These are phyloP conservation scores for Stegostoma tigrinum DNA, from an alignment of 2,113 vertebrate genomes.

Conservation along the genomic window DNA sequence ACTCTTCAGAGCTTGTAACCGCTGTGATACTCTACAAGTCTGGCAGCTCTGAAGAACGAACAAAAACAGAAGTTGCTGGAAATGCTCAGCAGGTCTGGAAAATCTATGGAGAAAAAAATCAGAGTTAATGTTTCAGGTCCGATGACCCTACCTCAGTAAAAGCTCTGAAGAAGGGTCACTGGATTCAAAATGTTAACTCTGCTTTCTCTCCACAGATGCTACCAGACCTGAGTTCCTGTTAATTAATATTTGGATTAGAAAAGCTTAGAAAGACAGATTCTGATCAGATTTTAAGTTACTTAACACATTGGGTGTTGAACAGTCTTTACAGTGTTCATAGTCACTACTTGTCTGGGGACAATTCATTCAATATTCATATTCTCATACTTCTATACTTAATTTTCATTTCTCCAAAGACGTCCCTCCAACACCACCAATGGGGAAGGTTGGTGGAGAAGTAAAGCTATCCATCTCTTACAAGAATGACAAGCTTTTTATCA, in stretches of 20 bases:
- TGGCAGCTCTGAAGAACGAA: too few species aligned
- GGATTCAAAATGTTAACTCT: too few species aligned
- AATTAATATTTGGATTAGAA: neutral
- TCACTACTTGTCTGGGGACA: neutral
- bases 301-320: neutral
- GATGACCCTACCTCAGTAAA: too few species aligned
- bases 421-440: constrained; percentile 66
- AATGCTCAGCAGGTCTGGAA: too few species aligned
- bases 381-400: neutral
- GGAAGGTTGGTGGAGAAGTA: constrained; percentile 78
- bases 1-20: too few species aligned
- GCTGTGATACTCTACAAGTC: too few species aligned
- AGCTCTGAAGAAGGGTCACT: too few species aligned
- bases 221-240: too few species aligned
- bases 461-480: constrained; percentile 92
- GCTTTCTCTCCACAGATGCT: too few species aligned
- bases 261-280: neutral
- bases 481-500: constrained; percentile 90
- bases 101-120: too few species aligned
- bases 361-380: neutral
- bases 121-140: too few species aligned
- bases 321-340: neutral
- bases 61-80: too few species aligned
- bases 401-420: constrained; percentile 56
- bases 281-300: neutral